These are phyloP conservation scores for Epinotia ramella DNA, from an alignment of 2,888 invertebrate genomes.

Conservation along the genomic window DNA sequence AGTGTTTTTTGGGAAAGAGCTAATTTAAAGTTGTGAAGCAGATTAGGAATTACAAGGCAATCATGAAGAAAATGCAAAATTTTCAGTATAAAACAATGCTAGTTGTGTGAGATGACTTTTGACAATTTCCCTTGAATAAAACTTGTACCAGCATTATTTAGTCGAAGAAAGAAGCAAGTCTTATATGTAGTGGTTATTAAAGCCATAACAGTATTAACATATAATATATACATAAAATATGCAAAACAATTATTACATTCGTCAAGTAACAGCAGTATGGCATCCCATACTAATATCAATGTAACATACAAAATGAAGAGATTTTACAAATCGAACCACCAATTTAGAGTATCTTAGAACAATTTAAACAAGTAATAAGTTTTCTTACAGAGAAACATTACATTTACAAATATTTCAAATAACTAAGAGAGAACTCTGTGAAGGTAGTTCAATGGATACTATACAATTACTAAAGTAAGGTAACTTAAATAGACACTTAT, in stretches of 20 bases:
- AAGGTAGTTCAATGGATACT: slow-evolving; percentile 13
- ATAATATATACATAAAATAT: slow-evolving; percentile 15
- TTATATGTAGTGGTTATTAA: slow-evolving; percentile 17
- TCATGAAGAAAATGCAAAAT: background rate
- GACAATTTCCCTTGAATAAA: background rate
- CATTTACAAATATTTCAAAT: slow-evolving; percentile 6
- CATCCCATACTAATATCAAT: slow-evolving; percentile 28
- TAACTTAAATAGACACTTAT: slow-evolving; percentile 51
- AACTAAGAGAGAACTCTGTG: slow-evolving; percentile 15
- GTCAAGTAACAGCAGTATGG: slow-evolving; percentile 33
- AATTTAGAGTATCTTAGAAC: slow-evolving; percentile 4
- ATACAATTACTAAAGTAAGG: slow-evolving; percentile 20
- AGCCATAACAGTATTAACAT: slow-evolving; percentile 25
- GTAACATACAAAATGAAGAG: slow-evolving; percentile 22
- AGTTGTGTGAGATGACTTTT: background rate
- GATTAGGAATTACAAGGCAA: background rate
- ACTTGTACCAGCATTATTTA: background rate
- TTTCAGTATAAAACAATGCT: background rate
- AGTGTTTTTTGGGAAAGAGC: background rate
- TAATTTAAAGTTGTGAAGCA: background rate
- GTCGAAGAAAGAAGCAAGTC: slow-evolving; percentile 3
- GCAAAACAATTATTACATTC: slow-evolving; percentile 24
- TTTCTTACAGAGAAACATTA: slow-evolving; percentile 6
- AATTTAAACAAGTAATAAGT: slow-evolving; percentile 7
- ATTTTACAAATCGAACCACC: slow-evolving; percentile 15